Conservation (phyloP, 1,140 invertebrate species). For the Heliconius eleuchia region DNA sequence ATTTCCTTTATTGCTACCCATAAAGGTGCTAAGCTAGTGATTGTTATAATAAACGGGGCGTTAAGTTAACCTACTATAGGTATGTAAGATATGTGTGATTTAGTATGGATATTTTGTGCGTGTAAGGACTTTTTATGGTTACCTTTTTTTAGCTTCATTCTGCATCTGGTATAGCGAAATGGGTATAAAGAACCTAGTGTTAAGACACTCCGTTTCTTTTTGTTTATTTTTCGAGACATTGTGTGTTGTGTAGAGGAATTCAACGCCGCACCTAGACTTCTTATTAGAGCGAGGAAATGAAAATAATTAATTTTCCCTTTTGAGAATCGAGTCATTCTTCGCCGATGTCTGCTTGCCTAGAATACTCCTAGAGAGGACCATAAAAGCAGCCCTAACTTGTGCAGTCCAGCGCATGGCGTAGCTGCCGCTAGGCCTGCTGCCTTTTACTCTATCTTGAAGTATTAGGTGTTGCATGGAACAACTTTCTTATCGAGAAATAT, state of each 20-base stretch:
- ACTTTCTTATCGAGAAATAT: too few species aligned
- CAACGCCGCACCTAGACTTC: not conserved
- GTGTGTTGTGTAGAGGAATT: not conserved
- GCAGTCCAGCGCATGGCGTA: too few species aligned
- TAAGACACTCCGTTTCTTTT: not conserved
- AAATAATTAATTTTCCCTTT: too few species aligned
- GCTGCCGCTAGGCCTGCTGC: too few species aligned
- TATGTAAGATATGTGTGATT: conserved; percentile 4
- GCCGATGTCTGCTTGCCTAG: too few species aligned
- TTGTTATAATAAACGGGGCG: conserved; percentile 46
- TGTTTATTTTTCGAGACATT: too few species aligned
- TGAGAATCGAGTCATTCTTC: too few species aligned
- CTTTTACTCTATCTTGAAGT: too few species aligned
- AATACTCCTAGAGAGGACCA: too few species aligned
- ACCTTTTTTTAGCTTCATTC: not conserved
- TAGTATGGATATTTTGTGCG: not conserved
- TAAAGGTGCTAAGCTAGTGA: conserved; percentile 50
- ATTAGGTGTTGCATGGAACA: too few species aligned
- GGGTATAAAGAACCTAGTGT: not conserved
- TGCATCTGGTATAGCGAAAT: not conserved
- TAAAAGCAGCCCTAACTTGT: too few species aligned
- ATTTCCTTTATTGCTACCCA: conserved; percentile 53
- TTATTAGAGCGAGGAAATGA: too few species aligned
- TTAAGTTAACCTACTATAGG: conserved; percentile 20
- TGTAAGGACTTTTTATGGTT: not conserved